A percentile compares a stretch with the other conserved stretches of the same genome.
phyloP scores from a whole-genome alignment of 2,888 invertebrate genomes.

The Cheiracanthium punctorium region DNA sequence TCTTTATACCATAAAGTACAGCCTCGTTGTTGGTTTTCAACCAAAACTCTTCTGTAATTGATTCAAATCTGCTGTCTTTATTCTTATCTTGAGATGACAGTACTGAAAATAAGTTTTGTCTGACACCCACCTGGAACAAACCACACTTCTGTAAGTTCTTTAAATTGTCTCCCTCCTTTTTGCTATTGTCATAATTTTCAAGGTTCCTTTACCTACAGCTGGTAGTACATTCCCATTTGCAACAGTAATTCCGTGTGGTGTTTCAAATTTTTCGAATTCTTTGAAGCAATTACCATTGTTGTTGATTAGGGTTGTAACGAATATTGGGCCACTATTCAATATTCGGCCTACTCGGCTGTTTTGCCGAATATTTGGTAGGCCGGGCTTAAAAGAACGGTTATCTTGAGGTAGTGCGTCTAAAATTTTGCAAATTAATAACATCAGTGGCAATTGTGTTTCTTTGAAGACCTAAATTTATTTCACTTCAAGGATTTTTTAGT shows the following conservation, averaged over 20 bases:
- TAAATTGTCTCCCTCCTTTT: conserved; percentile 9
- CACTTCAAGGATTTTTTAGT: background rate
- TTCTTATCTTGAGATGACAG: conserved; percentile 35
- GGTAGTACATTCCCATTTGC: conserved; percentile 29
- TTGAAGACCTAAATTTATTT: background rate
- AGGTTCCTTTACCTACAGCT: conserved; percentile 28
- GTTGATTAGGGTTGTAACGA: conserved; percentile 29
- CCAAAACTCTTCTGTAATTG: conserved; percentile 17
- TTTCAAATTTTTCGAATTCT: background rate
- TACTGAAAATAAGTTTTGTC: conserved; percentile 2
- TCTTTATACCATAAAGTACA: conserved; percentile 24
- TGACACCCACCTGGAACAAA: conserved; percentile 34
- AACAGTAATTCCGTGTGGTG: conserved; percentile 13
- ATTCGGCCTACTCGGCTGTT: background rate
- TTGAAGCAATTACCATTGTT: conserved; percentile 14
- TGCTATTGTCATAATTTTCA: conserved; percentile 18
- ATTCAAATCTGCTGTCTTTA: conserved; percentile 17
- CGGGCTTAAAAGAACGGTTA: no score
- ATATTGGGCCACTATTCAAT: conserved; percentile 31
- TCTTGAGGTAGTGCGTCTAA: no score
- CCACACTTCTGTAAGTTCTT: conserved; percentile 36
- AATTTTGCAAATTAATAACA: no score
- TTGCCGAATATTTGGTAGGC: background rate
- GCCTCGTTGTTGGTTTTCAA: background rate
- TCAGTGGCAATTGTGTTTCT: background rate